Evolutionary conservation across 2,797 vertebrate genomes (phyloP), one percentile per base, ranked within the genome.

Genomic region (Sebastes diaconus): DNA sequence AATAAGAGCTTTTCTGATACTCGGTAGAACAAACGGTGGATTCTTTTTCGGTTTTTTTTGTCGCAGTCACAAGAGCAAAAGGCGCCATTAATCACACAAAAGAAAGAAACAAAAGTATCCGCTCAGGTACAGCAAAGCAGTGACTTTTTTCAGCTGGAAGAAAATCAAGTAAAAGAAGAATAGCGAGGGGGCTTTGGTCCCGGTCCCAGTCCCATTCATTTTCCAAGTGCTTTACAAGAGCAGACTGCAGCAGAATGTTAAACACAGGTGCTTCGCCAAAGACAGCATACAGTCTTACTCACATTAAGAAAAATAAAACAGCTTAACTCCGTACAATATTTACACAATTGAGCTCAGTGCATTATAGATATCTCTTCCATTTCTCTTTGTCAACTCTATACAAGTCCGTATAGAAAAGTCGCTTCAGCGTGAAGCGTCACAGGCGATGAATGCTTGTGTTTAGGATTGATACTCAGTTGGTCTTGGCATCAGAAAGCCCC

Each of bases 301-400:
- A 71, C 77, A 86, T 85, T 73, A 86, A 80, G 72, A 85, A 87
- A 89, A 92, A 89, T 72, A 86, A 81, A 86, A 92, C 84, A 72
- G 74, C 79, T 73, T 32, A 87, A 83, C 67, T 78, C 65, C 77
- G 25, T 12, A 61, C 25, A 87, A 52, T 88, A 86, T 86, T 81
- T 83, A 90, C 80, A 92, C 24, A 69, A 82, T 85, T 89, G 22
- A 79, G 60, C 84, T 91, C 87, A 93, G 91, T 93, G 93, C 90
- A 88, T 73, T 50, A 80, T 64, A 29, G 68, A 77, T 22, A 57
- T 30, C 42, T 74, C 60, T 24, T 81, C 70, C 78, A 73, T 78
- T 70, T 81, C 34, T 86, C 59, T 72, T 27, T 46, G 36, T 86
- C 72, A 69, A 78, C 78, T 83, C 74, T 78, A 63, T 32, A 83